Evolutionary conservation across 2,113 vertebrate genomes (phyloP), one percentile per base, ranked within the genome.

Genomic region (Bubo bubo): DNA sequence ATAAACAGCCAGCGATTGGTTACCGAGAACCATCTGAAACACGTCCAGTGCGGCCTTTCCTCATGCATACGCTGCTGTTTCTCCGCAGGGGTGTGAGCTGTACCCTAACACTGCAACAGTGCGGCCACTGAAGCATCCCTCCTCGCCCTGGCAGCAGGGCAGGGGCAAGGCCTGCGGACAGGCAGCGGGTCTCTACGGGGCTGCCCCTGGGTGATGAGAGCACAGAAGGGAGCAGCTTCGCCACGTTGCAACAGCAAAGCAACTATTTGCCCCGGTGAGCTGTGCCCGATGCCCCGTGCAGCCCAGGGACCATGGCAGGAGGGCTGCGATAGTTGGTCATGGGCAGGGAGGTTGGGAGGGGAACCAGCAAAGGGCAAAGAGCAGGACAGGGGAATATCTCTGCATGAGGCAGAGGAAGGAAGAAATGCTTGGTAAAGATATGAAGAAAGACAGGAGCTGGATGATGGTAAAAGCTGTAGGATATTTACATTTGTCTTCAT

Each of bases 211-310:
- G 35, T 3, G 3, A 47, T 0, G 7, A 30, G 10, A 55, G 16
- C 0, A 0, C 19, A 63, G 47, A 17, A 34, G 49, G 43, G 62
- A 81, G 37, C 14, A 67, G 79, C 62, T 87, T 8, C 4, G 13
- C 39, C 37, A 16, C 0, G 0, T 1, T 55, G 55, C n/a, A 73
- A 43, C 3, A 58, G 63, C 45, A 67, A 90, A 66, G 10, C 34
- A 39, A 23, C 14, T 37, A 4, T 24, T 14, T 45, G 41, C 35
- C 18, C 16, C 0, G n/a, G 30, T 14, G 37, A 53, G 10, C 67
- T 73, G 53, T 22, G 50, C 49, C 39, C 3, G 1, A 3, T 6
- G 37, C 24, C 45, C 50, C 0, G 0, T 3, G 58, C 39, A 62
- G 58, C 52, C 49, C 71, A 47, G 41, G 17, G 35, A 68, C 32